Percentiles rank a stretch among this genome's conserved stretches.
These are phyloP conservation scores for Drosophila varians DNA, from an alignment of 1,140 invertebrate species.

Conservation along the genomic window DNA sequence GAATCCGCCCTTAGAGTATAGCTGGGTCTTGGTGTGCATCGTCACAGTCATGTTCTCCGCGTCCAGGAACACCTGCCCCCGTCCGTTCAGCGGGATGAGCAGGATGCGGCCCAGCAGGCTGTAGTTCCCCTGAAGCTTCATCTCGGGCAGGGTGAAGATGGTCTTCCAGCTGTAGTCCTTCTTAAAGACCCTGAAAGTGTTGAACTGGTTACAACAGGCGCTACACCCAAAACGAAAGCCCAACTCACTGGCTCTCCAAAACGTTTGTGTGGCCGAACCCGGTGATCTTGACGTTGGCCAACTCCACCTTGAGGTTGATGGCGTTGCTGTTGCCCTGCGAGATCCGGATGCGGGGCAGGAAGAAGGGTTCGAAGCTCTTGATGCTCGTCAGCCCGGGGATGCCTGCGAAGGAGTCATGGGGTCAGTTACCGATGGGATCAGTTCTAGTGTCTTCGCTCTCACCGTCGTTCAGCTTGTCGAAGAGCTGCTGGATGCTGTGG, in stretches of 20 bases:
- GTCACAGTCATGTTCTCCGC: conserved; percentile 85
- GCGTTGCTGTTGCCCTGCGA: conserved; percentile 87
- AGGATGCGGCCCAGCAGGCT: conserved; percentile 88
- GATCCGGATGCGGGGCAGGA: conserved; percentile 87
- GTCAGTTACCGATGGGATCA: background rate
- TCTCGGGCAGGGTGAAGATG: conserved; percentile 86
- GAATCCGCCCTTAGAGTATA: conserved; percentile 86
- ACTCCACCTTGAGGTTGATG: conserved; percentile 88
- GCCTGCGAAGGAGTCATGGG: conserved; percentile 34
- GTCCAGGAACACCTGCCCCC: conserved; percentile 88
- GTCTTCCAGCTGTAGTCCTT: conserved; percentile 88
- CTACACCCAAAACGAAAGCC: background rate
- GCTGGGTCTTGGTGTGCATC: conserved; percentile 86
- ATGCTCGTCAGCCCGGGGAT: conserved; percentile 84
- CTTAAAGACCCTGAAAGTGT: conserved; percentile 84
- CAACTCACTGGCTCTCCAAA: conserved; percentile 85
- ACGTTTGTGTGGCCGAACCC: conserved; percentile 87
- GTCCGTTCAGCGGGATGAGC: conserved; percentile 88
- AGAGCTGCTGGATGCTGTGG: conserved; percentile 86
- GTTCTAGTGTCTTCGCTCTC: conserved; percentile 8
- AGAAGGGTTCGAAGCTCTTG: conserved; percentile 87
- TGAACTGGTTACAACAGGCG: too few relatives aligned
- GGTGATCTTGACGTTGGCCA: conserved; percentile 86
- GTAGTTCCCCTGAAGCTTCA: conserved; percentile 89
- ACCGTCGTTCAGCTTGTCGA: conserved; percentile 85